Base-by-base conservation (phyloP, 2,113 vertebrate genomes). In the Forbesichthys agassizii region DNA sequence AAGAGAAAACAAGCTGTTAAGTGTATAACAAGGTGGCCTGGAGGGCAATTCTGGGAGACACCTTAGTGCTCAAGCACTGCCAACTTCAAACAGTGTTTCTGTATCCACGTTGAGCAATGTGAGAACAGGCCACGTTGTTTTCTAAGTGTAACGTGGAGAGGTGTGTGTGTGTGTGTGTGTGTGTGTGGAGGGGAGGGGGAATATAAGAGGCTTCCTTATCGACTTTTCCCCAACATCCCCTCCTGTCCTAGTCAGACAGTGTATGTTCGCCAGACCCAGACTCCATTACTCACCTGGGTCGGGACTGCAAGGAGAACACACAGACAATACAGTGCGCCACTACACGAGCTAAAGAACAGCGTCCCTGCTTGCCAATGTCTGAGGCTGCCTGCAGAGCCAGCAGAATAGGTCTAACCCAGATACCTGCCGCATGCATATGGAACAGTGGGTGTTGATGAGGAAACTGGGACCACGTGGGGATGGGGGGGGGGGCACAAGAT, bases 1-100 rank as follows among this genome's bases (percentile, higher is more conserved):
- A 86, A 91, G 83, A 84, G 80, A 92, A 90, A 90, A 93, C 85
- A 91, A 88, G 88, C 85, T 87, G 86, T 86, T 89, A 91, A 88
- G 86, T 86, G 82, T 88, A 80, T 88, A 90, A 91, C 90, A 89
- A 90, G 88, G 86, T 88, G 88, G 89, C 90, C 89, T 85, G 79
- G 74, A 87, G 90, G 90, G 86, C 79, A 79, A 86, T 67, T 83
- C 78, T 86, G 80, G 91, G 91, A 90, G 90, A 92, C 79, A 86
- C 78, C 75, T 81, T 65, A 65, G 73, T 69, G 81, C 78, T 82
- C 62, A 65, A 27, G 85, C 80, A 85, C 76, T 82, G 84, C 59
- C 63, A 90, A 92, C 85, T 86, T 90, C 87, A 92, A 90, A 90
- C 70, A 18, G 67, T 67, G 79, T 86, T 76, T 86, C 67, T 78